A percentile compares a stretch with the other conserved stretches of the same genome.
phyloP scores from a whole-genome alignment of 1,140 invertebrate species.

The Brachionus rubens region DNA sequence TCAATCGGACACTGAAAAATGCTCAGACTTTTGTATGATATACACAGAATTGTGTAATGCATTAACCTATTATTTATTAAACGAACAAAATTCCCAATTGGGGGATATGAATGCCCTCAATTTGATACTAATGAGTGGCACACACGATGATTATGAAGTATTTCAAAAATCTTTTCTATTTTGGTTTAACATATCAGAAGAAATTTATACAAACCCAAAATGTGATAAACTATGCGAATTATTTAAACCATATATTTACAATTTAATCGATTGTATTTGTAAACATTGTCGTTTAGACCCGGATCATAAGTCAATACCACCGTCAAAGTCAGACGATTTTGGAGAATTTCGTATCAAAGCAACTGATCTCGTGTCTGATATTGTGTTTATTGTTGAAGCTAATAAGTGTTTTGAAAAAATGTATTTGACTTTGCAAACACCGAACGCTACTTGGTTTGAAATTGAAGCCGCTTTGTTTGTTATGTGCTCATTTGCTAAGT shows the following conservation, averaged over 20 bases:
- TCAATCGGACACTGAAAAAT: constrained; percentile 34
- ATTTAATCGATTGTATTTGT: constrained; percentile 76
- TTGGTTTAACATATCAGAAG: constrained; percentile 92
- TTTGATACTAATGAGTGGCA: constrained; percentile 82
- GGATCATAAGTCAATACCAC: constrained; percentile 66
- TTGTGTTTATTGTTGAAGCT: constrained; percentile 93
- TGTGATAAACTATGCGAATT: constrained; percentile 69
- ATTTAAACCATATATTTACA: constrained; percentile 85
- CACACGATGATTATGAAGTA: constrained; percentile 94
- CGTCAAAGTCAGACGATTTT: constrained; percentile 81
- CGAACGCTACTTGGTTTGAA: constrained; percentile 75
- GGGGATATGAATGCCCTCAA: constrained; percentile 81
- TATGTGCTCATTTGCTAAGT: constrained; percentile 90
- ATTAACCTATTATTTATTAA: constrained; percentile 46
- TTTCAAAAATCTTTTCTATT: constrained; percentile 93
- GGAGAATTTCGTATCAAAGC: constrained; percentile 84
- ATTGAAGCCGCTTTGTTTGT: constrained; percentile 91
- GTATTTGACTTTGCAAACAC: constrained; percentile 60
- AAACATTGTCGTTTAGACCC: constrained; percentile 84
- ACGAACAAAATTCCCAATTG: constrained; percentile 56
- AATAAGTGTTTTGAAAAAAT: constrained; percentile 83
- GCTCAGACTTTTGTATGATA: constrained; percentile 43
- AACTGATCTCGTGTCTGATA: constrained; percentile 88
- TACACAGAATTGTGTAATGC: constrained; percentile 43
- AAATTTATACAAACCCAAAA: constrained; percentile 80